phyloP scores from a whole-genome alignment of 2,888 invertebrate genomes.

The Drosophila peninsularis region DNA sequence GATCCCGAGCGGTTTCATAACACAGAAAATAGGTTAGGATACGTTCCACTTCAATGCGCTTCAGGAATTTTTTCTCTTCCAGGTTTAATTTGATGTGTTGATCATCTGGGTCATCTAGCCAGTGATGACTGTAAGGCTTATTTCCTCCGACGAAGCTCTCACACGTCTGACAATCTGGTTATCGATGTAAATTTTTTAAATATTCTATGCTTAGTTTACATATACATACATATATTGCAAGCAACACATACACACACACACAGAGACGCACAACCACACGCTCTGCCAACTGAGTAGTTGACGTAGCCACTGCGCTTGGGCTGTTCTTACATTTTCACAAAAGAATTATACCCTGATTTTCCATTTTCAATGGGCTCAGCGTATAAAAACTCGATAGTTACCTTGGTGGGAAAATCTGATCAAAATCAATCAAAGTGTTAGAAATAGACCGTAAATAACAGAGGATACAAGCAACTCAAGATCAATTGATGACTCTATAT shows the following conservation, averaged over 20 bases:
- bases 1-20: constrained; percentile 44
- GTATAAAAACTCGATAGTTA: too few relatives aligned
- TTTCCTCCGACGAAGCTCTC: constrained; percentile 28
- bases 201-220: too few relatives aligned
- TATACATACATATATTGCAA: too few relatives aligned
- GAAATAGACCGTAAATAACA: not conserved
- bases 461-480: not conserved
- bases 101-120: constrained; percentile 29
- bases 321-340: too few relatives aligned
- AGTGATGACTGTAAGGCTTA: constrained; percentile 59
- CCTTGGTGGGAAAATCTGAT: not conserved
- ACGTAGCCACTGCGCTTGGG: too few relatives aligned
- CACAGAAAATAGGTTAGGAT: constrained; percentile 70
- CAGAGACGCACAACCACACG: too few relatives aligned
- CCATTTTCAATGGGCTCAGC: too few relatives aligned
- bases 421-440: not conserved
- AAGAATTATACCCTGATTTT: too few relatives aligned
- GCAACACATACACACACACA: too few relatives aligned
- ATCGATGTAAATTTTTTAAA: too few relatives aligned
- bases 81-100: constrained; percentile 32
- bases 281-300: too few relatives aligned
- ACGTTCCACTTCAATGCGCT: constrained; percentile 51
- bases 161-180: constrained; percentile 46
- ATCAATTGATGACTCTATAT: constrained; percentile 48
- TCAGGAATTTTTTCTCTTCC: constrained; percentile 43